phyloP scores from a whole-genome alignment of 1,140 invertebrate species.

The Brachionus calyciflorus region DNA sequence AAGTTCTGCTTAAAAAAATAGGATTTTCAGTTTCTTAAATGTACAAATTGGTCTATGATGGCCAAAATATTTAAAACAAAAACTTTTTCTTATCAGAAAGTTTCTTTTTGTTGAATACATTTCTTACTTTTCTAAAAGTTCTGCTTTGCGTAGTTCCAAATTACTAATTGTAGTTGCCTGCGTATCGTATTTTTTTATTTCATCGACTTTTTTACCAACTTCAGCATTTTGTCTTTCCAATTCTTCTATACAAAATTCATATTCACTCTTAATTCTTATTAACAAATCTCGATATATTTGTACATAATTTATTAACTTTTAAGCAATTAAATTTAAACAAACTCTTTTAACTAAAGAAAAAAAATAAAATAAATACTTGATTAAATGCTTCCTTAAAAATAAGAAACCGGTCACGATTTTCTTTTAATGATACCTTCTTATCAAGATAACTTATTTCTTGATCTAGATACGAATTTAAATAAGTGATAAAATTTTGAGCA shows the following conservation, averaged over 20 bases:
- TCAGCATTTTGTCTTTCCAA: slow-evolving; percentile 55
- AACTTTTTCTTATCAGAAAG: background rate
- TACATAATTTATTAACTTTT: slow-evolving; percentile 58
- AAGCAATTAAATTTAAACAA: slow-evolving; percentile 36
- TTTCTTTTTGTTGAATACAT: background rate
- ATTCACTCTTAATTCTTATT: slow-evolving; percentile 57
- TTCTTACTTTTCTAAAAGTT: slow-evolving; percentile 24
- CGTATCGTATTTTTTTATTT: background rate
- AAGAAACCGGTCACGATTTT: background rate
- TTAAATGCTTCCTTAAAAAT: slow-evolving; percentile 15
- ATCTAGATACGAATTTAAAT: background rate
- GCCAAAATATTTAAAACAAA: too few species aligned
- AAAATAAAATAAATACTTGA: background rate
- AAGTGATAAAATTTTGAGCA: background rate
- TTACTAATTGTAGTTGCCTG: background rate
- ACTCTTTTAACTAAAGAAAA: background rate
- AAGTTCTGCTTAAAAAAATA: too few species aligned
- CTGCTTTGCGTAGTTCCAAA: slow-evolving; percentile 5
- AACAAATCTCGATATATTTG: slow-evolving; percentile 56
- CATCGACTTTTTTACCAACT: slow-evolving; percentile 55
- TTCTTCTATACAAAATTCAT: slow-evolving; percentile 59
- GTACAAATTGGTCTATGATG: too few species aligned
- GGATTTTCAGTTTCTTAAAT: too few species aligned
- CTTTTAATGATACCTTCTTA: background rate
- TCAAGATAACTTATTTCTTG: background rate